Percentiles rank a stretch among this genome's conserved stretches.
These are phyloP conservation scores for Natator depressus DNA, from an alignment of 2,113 vertebrate species.

Conservation along the genomic window DNA sequence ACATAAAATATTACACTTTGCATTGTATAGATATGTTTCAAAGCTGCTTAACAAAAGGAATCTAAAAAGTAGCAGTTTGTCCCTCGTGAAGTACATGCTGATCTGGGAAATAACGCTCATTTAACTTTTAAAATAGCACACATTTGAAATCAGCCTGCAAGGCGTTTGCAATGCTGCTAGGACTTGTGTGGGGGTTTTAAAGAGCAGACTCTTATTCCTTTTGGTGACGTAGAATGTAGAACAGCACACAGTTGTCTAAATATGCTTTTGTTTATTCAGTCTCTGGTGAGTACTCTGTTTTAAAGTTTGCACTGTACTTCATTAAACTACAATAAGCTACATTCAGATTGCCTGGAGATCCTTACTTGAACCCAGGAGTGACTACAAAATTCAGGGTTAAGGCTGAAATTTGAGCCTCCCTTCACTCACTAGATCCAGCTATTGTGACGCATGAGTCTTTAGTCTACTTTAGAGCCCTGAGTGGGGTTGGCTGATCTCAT, in stretches of 20 bases:
- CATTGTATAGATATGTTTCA: slow-evolving; percentile 5
- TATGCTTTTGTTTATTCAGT: slow-evolving; percentile 60
- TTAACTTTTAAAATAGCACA: slow-evolving; percentile 57
- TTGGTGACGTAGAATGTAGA: slow-evolving; percentile 4
- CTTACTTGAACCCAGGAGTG: neutral
- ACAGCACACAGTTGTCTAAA: slow-evolving; percentile 59
- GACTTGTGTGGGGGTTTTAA: slow-evolving; percentile 6
- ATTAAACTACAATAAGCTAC: slow-evolving; percentile 34
- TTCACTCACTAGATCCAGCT: neutral
- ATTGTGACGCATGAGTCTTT: neutral
- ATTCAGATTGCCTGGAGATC: neutral
- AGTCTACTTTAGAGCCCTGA: neutral
- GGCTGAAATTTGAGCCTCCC: slow-evolving; percentile 4
- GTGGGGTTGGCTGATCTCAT: neutral
- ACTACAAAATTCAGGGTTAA: neutral
- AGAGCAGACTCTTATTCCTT: slow-evolving; percentile 20
- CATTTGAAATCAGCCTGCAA: slow-evolving; percentile 51
- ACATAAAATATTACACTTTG: slow-evolving; percentile 14
- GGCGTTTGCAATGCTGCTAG: slow-evolving; percentile 9
- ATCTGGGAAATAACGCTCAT: slow-evolving; percentile 26
- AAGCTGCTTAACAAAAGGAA: neutral
- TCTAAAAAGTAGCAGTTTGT: slow-evolving; percentile 2
- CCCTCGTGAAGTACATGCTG: slow-evolving; percentile 21
- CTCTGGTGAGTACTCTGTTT: slow-evolving; percentile 27
- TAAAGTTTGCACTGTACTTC: slow-evolving; percentile 25